Evolutionary conservation across 2,888 invertebrate genomes (phyloP).

Genomic region (Synergus japonicus): DNA sequence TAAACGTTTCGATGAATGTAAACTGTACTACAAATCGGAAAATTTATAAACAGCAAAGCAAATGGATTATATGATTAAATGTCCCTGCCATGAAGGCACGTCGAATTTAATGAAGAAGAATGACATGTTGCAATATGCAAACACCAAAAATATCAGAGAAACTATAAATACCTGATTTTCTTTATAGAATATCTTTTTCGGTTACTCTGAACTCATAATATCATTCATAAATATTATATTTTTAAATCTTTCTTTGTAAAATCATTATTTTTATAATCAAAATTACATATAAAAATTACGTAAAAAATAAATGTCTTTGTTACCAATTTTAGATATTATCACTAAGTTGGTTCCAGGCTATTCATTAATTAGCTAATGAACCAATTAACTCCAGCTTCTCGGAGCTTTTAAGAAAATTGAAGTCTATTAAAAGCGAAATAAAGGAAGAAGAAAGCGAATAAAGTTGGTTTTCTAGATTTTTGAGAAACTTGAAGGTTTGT

Average conservation of each 20-base stretch:
- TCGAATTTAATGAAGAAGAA: conserved; percentile 27
- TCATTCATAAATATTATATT: neutral
- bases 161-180: conserved; percentile 15
- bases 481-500: neutral
- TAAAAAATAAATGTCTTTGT: no score
- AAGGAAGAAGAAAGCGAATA: neutral
- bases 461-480: neutral
- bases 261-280: neutral
- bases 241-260: neutral
- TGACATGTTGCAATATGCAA: conserved; percentile 29
- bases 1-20: conserved; percentile 33
- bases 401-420: neutral
- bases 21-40: conserved; percentile 7
- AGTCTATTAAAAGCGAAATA: neutral
- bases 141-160: conserved; percentile 24
- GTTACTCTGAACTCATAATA: neutral
- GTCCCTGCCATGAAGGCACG: conserved; percentile 29
- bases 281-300: neutral
- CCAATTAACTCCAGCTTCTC: neutral
- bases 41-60: conserved; percentile 36
- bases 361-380: neutral
- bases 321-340: neutral
- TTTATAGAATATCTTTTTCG: neutral
- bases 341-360: neutral
- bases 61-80: conserved; percentile 37